Percentiles rank a stretch among this genome's conserved stretches.
Conservation (phyloP, 2,888 invertebrate species). For the Harmothoe impar region DNA sequence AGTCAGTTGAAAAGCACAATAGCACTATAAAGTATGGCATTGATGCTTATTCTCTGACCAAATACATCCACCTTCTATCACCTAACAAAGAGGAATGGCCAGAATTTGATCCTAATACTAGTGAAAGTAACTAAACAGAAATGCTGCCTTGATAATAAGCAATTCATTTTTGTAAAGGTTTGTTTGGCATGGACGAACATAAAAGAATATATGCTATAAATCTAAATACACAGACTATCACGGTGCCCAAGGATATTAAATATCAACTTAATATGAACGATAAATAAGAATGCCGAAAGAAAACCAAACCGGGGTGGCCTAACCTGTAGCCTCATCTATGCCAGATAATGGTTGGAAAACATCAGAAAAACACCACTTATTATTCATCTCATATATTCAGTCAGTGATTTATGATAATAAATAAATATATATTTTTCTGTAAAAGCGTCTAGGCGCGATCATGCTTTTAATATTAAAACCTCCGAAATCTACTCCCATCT, state of each 20-base stretch:
- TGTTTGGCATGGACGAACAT: background rate
- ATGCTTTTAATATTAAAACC: background rate
- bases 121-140: background rate
- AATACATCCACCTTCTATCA: background rate
- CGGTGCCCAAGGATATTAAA: conserved; percentile 15
- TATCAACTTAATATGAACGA: conserved; percentile 18
- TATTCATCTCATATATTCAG: conserved; percentile 23
- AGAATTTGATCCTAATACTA: background rate
- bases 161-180: background rate
- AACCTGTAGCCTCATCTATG: conserved; percentile 64
- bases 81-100: background rate
- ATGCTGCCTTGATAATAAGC: background rate
- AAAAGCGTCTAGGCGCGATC: background rate
- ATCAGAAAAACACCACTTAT: conserved; percentile 24
- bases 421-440: background rate
- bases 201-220: conserved; percentile 18
- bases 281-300: background rate
- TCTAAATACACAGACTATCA: conserved; percentile 45
- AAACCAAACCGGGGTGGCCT: conserved; percentile 54
- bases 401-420: background rate
- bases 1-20: background rate
- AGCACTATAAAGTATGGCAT: background rate
- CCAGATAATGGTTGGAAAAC: conserved; percentile 26
- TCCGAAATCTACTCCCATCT: background rate
- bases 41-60: background rate